phyloP scores from a whole-genome alignment of 2,113 vertebrate genomes.

The Oncorhynchus masou region DNA sequence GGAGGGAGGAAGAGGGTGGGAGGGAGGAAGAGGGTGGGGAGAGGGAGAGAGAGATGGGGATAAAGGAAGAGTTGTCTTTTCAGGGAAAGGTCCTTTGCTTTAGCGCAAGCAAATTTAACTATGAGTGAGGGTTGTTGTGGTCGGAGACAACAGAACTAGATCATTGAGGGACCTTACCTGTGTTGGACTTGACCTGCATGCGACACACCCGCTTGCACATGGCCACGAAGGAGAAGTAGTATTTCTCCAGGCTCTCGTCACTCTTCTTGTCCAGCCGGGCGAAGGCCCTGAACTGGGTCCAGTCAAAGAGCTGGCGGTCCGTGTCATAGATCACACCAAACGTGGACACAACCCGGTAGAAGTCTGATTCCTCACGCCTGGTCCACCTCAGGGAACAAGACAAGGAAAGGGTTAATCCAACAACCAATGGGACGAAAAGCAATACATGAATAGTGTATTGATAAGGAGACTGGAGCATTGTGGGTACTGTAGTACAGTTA shows the following conservation, averaged over 20 bases:
- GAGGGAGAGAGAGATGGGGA: too few species aligned
- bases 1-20: too few species aligned
- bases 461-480: too few species aligned
- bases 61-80: too few species aligned
- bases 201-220: conserved; percentile 97
- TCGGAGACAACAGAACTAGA: too few species aligned
- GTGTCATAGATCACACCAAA: conserved; percentile 93
- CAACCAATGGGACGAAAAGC: neutral
- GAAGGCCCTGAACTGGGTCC: conserved; percentile 95
- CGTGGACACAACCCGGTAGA: conserved; percentile 97
- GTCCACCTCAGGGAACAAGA: conserved; percentile 82
- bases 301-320: conserved; percentile 87
- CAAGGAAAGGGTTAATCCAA: too few species aligned
- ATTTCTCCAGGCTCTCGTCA: conserved; percentile 95
- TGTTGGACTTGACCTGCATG: conserved; percentile 88
- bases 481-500: too few species aligned
- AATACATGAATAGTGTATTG: too few species aligned
- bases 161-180: conserved; percentile 70
- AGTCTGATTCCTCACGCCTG: conserved; percentile 95
- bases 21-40: too few species aligned
- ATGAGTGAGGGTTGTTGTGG: too few species aligned
- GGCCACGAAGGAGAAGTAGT: conserved; percentile 94
- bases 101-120: too few species aligned
- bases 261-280: conserved; percentile 98
- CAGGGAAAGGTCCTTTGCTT: too few species aligned